Base-by-base conservation (phyloP, 2,888 invertebrate genomes). In the Drosophila acutilabella region DNA sequence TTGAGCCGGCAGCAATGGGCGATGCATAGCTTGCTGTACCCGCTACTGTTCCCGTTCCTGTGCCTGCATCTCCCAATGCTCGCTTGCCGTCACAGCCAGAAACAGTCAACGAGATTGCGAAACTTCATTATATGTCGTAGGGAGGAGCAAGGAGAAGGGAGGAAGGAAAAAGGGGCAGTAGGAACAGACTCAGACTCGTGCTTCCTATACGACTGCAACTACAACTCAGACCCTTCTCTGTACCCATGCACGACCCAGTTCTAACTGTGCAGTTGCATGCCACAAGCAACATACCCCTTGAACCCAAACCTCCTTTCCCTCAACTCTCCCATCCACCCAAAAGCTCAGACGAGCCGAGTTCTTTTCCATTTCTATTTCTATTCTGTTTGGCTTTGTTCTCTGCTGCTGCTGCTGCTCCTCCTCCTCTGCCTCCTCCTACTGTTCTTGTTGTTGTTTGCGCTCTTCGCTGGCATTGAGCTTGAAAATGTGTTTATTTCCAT, bases 401-500 rank as follows among this genome's bases (percentile, higher is more conserved):
- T 45, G 36, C 51, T 40, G 53, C 60, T 42, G 60, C 64, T 26
- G 26, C 20, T 60, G 50, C 48, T 59, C 45, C 45, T 57, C 33
- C 26, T 7, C 26, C 26, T 7, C 26, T 7, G 8, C 8, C 30
- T 8, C 8, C 38, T 64, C 23, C 65, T 53, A 54, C 62, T 44
- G 44, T 42, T 64, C 51, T 50, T 60, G 52, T 57, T 68, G 57
- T 51, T 74, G 48, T 74, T 64, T 23, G 62, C 42, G 16, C 48
- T 40, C 56, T 60, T 66, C 70, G 72, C 76, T 77, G 84, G 87
- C 84, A 85, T 88, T 86, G 85, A 84, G 88, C 88, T 84, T 86
- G 85, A 84, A 89, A 87, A 86, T 86, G 85, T 89, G 88, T 85
- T 89, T 84, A 89, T 86, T 89, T 84, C 64, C 86, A 79, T 59